Evolutionary conservation across 2,888 invertebrate species (phyloP).

Genomic region (Parelbella ahira): DNA sequence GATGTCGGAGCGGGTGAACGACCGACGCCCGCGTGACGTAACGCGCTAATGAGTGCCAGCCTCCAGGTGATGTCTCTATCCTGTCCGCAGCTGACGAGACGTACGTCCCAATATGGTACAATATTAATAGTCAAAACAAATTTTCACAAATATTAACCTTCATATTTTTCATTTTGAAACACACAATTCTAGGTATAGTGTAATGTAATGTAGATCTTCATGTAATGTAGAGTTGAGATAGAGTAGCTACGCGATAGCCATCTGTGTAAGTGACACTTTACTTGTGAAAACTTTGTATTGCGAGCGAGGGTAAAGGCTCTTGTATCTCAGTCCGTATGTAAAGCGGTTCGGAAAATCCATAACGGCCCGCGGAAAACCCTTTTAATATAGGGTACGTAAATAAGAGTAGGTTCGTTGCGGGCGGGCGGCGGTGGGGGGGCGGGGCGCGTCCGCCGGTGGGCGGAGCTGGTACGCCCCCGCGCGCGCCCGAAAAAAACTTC

Average conservation of each 20-base stretch:
- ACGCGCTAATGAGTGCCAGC: slow-evolving; percentile 4
- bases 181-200: too few relatives aligned
- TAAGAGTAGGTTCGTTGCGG: slow-evolving; percentile 54
- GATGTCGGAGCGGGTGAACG: slow-evolving; percentile 13
- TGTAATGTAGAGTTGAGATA: too few relatives aligned
- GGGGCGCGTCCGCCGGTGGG: slow-evolving; percentile 50
- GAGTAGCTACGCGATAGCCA: too few relatives aligned
- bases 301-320: too few relatives aligned
- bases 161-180: too few relatives aligned
- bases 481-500: slow-evolving; percentile 54
- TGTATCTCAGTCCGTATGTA: slow-evolving; percentile 60
- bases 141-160: too few relatives aligned
- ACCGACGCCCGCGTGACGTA: slow-evolving; percentile 20
- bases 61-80: slow-evolving; percentile 8
- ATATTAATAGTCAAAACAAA: too few relatives aligned
- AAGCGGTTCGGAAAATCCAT: slow-evolving; percentile 74
- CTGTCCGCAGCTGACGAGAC: not conserved
- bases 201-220: too few relatives aligned
- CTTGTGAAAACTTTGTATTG: too few relatives aligned
- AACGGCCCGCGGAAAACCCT: slow-evolving; percentile 80
- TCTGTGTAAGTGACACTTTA: too few relatives aligned
- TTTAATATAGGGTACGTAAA: slow-evolving; percentile 80
- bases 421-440: slow-evolving; percentile 42
- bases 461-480: slow-evolving; percentile 66
- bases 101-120: not conserved